These are phyloP conservation scores for Butastur rufipennis DNA, from an alignment of 2,113 vertebrate genomes.

Conservation along the genomic window DNA sequence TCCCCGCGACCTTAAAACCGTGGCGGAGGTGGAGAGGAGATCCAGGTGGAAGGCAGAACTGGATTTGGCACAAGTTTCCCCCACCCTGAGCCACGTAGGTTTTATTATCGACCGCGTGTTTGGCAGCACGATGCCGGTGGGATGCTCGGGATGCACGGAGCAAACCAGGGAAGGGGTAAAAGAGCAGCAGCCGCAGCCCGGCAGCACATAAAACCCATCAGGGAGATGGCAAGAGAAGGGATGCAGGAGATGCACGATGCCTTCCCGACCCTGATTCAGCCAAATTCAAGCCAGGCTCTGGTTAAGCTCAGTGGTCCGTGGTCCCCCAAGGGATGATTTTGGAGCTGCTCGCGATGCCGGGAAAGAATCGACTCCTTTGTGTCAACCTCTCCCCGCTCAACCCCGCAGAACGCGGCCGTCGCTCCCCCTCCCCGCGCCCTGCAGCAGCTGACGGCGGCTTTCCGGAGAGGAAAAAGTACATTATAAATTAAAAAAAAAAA, in stretches of 20 bases:
- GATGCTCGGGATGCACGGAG: background rate
- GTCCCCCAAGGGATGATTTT: background rate
- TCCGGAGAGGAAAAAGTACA: background rate
- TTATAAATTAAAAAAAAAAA: background rate
- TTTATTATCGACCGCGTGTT: background rate
- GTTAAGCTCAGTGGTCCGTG: rapidly evolving
- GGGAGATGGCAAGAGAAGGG: background rate
- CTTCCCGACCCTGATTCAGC: background rate
- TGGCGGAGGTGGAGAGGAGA: background rate
- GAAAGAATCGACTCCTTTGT: conserved; percentile 32
- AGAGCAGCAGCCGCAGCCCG: background rate
- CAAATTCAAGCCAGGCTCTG: background rate
- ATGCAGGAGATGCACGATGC: background rate
- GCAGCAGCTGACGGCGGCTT: background rate
- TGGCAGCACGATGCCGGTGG: background rate
- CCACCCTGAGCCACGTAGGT: background rate
- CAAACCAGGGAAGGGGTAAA: background rate
- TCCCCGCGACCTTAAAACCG: background rate
- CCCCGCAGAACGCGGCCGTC: background rate
- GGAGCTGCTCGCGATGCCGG: background rate
- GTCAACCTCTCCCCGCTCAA: background rate
- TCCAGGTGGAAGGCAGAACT: background rate
- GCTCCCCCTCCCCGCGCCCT: conserved; percentile 17
- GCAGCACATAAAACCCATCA: background rate
- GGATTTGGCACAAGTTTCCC: background rate